Conservation (phyloP, 2,113 vertebrate species). For the Callaeas wilsoni region DNA sequence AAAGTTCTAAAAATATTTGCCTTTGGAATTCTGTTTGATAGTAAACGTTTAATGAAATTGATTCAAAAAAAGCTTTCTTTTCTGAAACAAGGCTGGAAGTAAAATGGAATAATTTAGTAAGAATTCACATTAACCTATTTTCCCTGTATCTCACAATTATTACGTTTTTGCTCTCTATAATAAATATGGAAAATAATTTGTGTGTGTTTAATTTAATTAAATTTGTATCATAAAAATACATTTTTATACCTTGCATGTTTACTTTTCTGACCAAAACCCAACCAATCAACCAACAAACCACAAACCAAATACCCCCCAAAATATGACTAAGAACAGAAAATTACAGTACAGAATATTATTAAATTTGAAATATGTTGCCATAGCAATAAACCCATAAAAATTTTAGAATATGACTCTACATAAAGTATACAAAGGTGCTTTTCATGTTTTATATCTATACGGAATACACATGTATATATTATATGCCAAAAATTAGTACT, state of each 20-base stretch:
- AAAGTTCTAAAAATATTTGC: background rate
- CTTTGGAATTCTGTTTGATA: background rate
- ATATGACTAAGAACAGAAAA: background rate
- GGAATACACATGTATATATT: background rate
- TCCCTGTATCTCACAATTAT: background rate
- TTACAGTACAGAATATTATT: background rate
- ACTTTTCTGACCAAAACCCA: background rate
- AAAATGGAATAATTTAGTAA: background rate
- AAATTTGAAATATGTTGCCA: background rate
- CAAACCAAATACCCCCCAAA: accelerated
- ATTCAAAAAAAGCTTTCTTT: background rate
- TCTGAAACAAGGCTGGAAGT: background rate
- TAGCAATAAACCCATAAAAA: background rate
- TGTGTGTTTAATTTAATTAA: background rate
- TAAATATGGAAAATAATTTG: background rate
- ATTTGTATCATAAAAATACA: background rate
- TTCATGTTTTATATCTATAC: background rate
- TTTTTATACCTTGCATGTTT: background rate
- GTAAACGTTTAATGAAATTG: background rate
- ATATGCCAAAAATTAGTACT: background rate
- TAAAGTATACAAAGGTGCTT: background rate
- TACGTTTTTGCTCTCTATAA: background rate
- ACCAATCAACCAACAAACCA: background rate
- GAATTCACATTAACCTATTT: background rate
- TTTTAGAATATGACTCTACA: background rate